phyloP scores from a whole-genome alignment of 2,113 vertebrate species.

The Hymenochirus boettgeri region DNA sequence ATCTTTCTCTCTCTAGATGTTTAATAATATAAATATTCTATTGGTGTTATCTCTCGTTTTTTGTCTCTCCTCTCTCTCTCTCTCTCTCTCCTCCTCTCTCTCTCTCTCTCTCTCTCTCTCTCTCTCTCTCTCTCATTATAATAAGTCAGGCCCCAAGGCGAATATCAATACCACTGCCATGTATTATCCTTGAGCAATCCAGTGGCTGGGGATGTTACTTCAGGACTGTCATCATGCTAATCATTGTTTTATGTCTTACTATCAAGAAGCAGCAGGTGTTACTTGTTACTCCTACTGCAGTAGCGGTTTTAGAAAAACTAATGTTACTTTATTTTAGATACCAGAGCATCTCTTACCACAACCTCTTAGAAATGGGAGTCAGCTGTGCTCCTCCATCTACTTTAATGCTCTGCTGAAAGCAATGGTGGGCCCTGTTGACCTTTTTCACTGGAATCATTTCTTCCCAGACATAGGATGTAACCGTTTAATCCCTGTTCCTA shows the following conservation, averaged over 20 bases:
- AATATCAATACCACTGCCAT: too few species aligned
- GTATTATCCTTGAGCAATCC: too few species aligned
- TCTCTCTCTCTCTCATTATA: too few species aligned
- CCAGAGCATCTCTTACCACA: not conserved
- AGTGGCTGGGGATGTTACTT: not conserved
- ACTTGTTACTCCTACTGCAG: constrained; percentile 9
- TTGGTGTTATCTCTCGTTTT: too few species aligned
- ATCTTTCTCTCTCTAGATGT: too few species aligned
- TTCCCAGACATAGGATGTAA: not conserved
- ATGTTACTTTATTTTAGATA: not conserved
- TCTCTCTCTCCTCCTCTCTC: too few species aligned
- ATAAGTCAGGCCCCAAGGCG: too few species aligned
- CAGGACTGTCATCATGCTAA: not conserved
- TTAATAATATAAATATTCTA: too few species aligned
- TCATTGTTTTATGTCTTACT: not conserved
- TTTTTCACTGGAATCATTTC: not conserved
- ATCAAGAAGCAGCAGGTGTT: not conserved
- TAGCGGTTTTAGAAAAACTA: not conserved
- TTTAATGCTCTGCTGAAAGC: not conserved
- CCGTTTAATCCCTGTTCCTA: not conserved
- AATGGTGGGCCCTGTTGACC: not conserved
- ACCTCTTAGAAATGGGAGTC: not conserved
- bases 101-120: too few species aligned
- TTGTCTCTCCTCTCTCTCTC: too few species aligned
- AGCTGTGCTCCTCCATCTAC: not conserved